Base-by-base conservation (phyloP, 2,888 invertebrate species). In the Monochamus alternatus region DNA sequence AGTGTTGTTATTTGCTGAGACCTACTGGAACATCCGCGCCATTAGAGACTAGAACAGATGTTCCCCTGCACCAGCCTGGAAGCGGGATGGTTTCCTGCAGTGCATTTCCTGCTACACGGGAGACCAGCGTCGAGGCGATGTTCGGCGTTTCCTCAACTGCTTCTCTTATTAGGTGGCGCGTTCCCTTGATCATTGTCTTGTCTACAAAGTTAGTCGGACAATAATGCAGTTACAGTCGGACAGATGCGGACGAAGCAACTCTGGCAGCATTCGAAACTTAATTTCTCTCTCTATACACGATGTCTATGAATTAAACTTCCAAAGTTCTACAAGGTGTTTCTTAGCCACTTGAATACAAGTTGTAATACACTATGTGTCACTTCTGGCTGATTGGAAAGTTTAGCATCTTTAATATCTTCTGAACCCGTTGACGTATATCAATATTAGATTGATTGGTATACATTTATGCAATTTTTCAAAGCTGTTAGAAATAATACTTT, bases 31-130 rank as follows among this genome's bases (percentile, higher is more conserved):
- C 63, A 52, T 71, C 71, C 10, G 51, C 63, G 52, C 51, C 52
- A 71, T 51, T 63, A 52, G 63, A 71, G 71, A 62, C n/a, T 62
- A 31, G 63, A 63, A 55, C 71, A 71, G 62, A 63, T 71, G 71
- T 71, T 63, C 51, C 31, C 52, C 63, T 51, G 47, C 63, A 60
- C 47, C 51, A 51, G 63, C 63, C 63, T 63, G 38, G 63, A 32
- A 51, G 47, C 71, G 62, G 63, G 52, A 38, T 63, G 32, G 63
- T 63, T 71, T 69, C 69, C 69, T 51, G 71, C n/a, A 44, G 32
- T 71, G 71, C 63, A 71, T 71, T 71, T 71, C 71, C 71, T 10
- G 10, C 63, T 47, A 51, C 63, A 71, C 32, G 43, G 9, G 63
- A 63, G 38, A 12, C 71, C 52, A 30, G 63, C 10, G 47, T 47